Evolutionary conservation across 37 sponge, comb jelly and placozoan genomes (phyloP), one percentile per base, ranked within the genome.

Genomic region (Geodia barretti): DNA sequence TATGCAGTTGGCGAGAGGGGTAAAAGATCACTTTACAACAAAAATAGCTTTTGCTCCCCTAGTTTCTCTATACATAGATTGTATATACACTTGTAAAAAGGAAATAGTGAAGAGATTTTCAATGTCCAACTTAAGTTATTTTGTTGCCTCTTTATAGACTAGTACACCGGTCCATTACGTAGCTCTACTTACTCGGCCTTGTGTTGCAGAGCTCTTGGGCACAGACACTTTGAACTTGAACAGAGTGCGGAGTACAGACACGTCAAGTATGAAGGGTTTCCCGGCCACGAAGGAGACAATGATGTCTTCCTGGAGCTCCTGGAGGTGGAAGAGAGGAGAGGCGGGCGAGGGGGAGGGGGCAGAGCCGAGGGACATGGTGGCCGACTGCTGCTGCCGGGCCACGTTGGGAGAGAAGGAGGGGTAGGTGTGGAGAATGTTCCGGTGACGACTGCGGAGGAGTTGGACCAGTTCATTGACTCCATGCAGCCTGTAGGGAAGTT

Each of bases 151-250:
- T 25, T 81, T 73, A n/a, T n/a, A n/a, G n/a, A n/a, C n/a, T n/a
- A n/a, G n/a, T n/a, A n/a, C n/a, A n/a, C n/a, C n/a, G n/a, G n/a
- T n/a, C n/a, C n/a, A n/a, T n/a, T n/a, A n/a, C n/a, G n/a, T 47
- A 47, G 54, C 14, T 7, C 11, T 47, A 47, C 54, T 47, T 47
- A 47, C 54, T 3, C n/a, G n/a, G 37, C 35, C 1, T 24, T 19
- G 40, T 72, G 72, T 37, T 40, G 68, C 1, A 73, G n/a, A 24
- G 37, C 11, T 3, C 39, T 19, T 37, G 83, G 64, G 32, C n/a
- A 33, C 39, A 30, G 72, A 70, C n/a, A 77, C 79, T 26, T 78
- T 85, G 75, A 93, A 93, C 68, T 79, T 88, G 87, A 93, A 93
- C 0, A 71, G 62, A 1, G 72, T 89, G 25, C 93, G 60, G 29